These are phyloP conservation scores for Harpagifer antarcticus DNA, from an alignment of 2,797 vertebrate genomes.

Conservation along the genomic window DNA sequence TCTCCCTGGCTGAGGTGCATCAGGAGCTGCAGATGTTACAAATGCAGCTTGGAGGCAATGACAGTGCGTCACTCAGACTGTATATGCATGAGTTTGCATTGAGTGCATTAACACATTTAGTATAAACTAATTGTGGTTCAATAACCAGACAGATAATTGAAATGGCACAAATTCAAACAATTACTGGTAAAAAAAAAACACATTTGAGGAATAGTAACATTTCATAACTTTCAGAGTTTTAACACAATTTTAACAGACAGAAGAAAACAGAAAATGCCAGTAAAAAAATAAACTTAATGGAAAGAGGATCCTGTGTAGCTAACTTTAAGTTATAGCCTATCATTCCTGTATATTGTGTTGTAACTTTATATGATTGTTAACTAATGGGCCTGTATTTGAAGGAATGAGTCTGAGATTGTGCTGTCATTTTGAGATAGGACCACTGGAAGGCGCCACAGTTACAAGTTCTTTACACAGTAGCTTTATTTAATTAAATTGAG, in stretches of 20 bases:
- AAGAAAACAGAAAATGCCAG: neutral
- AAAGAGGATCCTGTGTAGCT: neutral
- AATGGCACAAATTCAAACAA: no score
- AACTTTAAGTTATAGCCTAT: no score
- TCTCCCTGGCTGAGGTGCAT: slow-evolving; percentile 91
- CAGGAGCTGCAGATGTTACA: slow-evolving; percentile 94
- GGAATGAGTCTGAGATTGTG: neutral
- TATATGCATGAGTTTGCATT: neutral
- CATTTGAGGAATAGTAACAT: neutral
- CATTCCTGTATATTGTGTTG: neutral
- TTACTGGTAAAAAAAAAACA: rapidly evolving
- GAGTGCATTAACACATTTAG: neutral
- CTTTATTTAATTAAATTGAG: neutral
- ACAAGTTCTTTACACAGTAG: neutral
- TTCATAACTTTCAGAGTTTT: neutral
- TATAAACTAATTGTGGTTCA: slow-evolving; percentile 8
- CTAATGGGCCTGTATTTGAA: neutral
- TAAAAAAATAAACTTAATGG: neutral
- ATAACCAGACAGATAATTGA: neutral
- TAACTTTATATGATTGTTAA: no score
- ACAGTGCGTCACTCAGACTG: slow-evolving; percentile 66
- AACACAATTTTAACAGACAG: neutral
- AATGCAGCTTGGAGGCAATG: slow-evolving; percentile 90
- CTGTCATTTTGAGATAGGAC: neutral
- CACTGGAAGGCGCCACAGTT: neutral